Conservation (phyloP, 1,140 invertebrate genomes). For the Saxidomus purpurata region DNA sequence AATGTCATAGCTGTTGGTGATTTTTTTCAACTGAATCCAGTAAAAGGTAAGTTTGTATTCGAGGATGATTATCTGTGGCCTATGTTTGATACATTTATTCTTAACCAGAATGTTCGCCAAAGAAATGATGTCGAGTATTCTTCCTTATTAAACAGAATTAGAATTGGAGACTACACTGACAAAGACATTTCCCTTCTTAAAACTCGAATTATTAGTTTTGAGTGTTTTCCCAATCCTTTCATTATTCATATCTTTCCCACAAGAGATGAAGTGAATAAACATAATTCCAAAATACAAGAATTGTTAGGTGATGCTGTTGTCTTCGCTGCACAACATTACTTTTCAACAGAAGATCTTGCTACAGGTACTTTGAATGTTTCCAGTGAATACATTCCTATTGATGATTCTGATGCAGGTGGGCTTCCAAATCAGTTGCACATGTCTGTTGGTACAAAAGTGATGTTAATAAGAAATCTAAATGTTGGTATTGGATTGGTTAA, state of each 20-base stretch:
- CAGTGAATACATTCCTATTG: neutral
- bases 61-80: neutral
- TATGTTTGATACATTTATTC: neutral
- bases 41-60: neutral
- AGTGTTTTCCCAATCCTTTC: neutral
- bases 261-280: conserved; percentile 33
- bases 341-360: conserved; percentile 38
- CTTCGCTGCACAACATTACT: conserved; percentile 39
- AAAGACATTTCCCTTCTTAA: neutral
- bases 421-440: neutral
- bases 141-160: neutral
- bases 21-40: neutral
- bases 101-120: conserved; percentile 22
- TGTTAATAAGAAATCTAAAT: conserved; percentile 28
- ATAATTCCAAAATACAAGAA: conserved; percentile 42
- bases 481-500: conserved; percentile 8
- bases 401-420: conserved; percentile 47
- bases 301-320: neutral
- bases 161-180: neutral
- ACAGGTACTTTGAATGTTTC: neutral
- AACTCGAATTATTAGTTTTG: neutral
- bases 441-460: conserved; percentile 17
- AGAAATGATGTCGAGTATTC: neutral
- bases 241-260: neutral
- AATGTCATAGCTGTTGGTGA: conserved; percentile 48